Base-by-base conservation (phyloP, 2,797 vertebrate genomes). In the Phalloptychus januarius region DNA sequence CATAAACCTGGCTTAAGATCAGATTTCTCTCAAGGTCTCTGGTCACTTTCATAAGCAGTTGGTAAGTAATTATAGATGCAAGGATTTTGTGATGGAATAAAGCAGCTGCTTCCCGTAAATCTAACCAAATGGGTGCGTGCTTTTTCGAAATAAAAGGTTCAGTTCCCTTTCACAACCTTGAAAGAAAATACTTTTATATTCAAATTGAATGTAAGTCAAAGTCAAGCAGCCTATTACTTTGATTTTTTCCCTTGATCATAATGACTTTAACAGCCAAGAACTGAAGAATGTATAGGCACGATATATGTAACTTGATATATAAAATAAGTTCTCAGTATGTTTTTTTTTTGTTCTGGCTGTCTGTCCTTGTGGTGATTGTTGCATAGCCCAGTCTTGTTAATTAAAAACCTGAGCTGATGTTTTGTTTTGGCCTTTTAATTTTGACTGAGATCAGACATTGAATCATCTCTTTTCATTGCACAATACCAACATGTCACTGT, bases 401-500 rank as follows among this genome's bases (percentile, higher is more conserved):
- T 79, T 69, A 44, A 74, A 74, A 7, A 25, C 61, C 13, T 67
- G 18, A 79, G 67, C 48, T 42, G 58, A 65, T 40, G 58, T 61
- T 42, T 50, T 54, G 4, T 69, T 48, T 74, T 72, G 54, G 46
- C 20, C 46, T 20, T 69, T 79, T 74, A 61, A 44, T 69, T 79
- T 56, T 54, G 23, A 69, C 72, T 44, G 48, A 54, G 71, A 74
- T 74, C 48, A 74, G 28, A 69, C 28, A 48, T 40, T 45, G 78
- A 69, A 74, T 74, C 72, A 56, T 73, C 18, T 33, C 71, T 74
- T 78, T 74, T 73, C 58, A 67, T 73, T n/a, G 20, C 28, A 18
- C 38, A 67, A 73, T 25, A 50, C 63, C 52, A 80, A n/a, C 65
- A 75, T 63, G 78, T 6, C 40, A 11, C 42, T 76, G 48, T 79